These are phyloP conservation scores for Elephantulus edwardii DNA, from an alignment of 2,113 vertebrate species.

Conservation along the genomic window DNA sequence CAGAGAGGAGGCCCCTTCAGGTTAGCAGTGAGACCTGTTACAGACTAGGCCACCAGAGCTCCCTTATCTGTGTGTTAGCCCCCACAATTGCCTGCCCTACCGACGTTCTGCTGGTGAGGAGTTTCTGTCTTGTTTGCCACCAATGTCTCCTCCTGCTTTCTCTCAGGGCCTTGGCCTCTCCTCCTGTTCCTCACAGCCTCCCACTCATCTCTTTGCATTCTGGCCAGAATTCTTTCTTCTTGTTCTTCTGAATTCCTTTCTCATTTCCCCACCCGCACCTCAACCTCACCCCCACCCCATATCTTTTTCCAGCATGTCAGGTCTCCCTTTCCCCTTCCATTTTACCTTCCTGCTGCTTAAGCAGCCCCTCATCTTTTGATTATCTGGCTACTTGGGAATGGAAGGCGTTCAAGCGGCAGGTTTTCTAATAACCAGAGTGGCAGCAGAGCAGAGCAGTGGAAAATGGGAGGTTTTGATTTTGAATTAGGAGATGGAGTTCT, in stretches of 20 bases:
- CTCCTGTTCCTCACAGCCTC: not conserved
- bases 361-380: not conserved
- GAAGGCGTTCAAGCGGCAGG: not conserved
- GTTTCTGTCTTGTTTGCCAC: not conserved
- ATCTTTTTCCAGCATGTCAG: not conserved
- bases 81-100: not conserved
- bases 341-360: slow-evolving; percentile 8
- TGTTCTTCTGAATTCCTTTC: not conserved
- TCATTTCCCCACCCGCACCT: not conserved
- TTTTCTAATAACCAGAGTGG: slow-evolving; percentile 18
- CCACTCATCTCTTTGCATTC: not conserved
- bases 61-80: too few species aligned
- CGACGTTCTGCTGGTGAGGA: not conserved
- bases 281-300: too few species aligned
- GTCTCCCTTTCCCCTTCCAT: not conserved
- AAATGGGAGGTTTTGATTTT: slow-evolving; percentile 49
- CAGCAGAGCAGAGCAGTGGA: slow-evolving; percentile 18
- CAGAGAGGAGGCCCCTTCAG: too few species aligned
- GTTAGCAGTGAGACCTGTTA: too few species aligned
- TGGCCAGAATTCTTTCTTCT: not conserved
- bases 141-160: not conserved
- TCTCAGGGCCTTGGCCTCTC: not conserved
- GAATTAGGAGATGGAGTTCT: slow-evolving; percentile 26
- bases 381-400: not conserved
- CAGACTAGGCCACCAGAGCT: too few species aligned